These are phyloP conservation scores for Drosophila willistoni DNA, from an alignment of 1,140 invertebrate species.

Conservation along the genomic window DNA sequence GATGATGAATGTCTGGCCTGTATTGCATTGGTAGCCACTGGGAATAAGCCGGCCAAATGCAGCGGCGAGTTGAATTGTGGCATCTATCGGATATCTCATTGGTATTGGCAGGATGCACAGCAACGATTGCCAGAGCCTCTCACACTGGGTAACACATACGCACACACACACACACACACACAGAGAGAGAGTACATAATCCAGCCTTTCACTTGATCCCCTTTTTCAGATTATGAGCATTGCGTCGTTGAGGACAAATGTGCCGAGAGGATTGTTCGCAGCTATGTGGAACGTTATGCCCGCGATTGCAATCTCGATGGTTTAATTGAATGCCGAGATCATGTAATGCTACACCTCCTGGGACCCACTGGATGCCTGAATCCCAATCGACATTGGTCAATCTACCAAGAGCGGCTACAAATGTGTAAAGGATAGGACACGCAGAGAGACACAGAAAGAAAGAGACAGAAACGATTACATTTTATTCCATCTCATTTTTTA, in stretches of 20 bases:
- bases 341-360: conserved; percentile 60
- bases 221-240: conserved; percentile 52
- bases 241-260: conserved; percentile 46
- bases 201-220: conserved; percentile 3
- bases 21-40: conserved; percentile 50
- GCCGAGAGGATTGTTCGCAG: conserved; percentile 42
- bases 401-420: conserved; percentile 26
- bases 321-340: conserved; percentile 66
- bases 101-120: conserved; percentile 69
- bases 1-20: conserved; percentile 53
- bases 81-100: conserved; percentile 65
- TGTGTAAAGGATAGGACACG: conserved; percentile 26
- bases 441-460: background rate
- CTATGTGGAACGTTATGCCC: conserved; percentile 48
- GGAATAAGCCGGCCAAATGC: conserved; percentile 44
- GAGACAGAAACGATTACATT: conserved; percentile 22
- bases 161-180: background rate
- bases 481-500: conserved; percentile 31
- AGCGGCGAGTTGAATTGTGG: conserved; percentile 45
- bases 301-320: conserved; percentile 67
- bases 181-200: conserved; percentile 15
- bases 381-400: background rate
- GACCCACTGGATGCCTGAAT: conserved; percentile 56
- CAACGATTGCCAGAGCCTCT: conserved; percentile 11
- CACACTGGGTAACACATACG: conserved; percentile 31